These are phyloP conservation scores for Pseudomyrmex concolor DNA, from an alignment of 1,140 invertebrate genomes.

Conservation along the genomic window DNA sequence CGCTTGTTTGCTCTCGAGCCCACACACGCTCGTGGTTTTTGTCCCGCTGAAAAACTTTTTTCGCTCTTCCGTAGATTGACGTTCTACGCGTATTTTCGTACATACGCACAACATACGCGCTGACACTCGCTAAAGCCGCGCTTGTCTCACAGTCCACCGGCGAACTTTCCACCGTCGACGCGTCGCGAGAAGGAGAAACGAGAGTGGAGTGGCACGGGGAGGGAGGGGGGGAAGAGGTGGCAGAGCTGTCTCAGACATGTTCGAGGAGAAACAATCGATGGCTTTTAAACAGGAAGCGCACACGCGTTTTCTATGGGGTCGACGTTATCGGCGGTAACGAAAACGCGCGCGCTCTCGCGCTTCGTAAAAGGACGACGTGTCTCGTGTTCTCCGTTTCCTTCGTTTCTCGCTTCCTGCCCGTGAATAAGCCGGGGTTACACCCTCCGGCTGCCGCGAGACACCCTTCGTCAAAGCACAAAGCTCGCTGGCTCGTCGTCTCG, in stretches of 20 bases:
- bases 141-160: constrained; percentile 41
- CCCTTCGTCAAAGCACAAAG: constrained; percentile 77
- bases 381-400: constrained; percentile 81
- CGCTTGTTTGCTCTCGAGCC: constrained; percentile 20
- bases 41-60: constrained; percentile 14
- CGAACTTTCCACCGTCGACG: constrained; percentile 47
- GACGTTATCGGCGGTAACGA: constrained; percentile 70
- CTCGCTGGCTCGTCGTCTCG: constrained; percentile 70
- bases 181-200: constrained; percentile 50
- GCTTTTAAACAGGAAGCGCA: constrained; percentile 53
- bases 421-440: constrained; percentile 82
- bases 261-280: constrained; percentile 58
- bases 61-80: constrained; percentile 42
- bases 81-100: constrained; percentile 41
- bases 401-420: constrained; percentile 80
- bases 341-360: constrained; percentile 56
- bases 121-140: constrained; percentile 53
- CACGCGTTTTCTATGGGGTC: constrained; percentile 63
- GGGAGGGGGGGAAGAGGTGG: neutral
- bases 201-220: too few species aligned
- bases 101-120: neutral
- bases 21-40: constrained; percentile 44
- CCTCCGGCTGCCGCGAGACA: constrained; percentile 79
- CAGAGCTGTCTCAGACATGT: constrained; percentile 56
- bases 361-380: constrained; percentile 77